Evolutionary conservation across 2,797 vertebrate genomes (phyloP).

Genomic region (Eulemur albifrons): DNA sequence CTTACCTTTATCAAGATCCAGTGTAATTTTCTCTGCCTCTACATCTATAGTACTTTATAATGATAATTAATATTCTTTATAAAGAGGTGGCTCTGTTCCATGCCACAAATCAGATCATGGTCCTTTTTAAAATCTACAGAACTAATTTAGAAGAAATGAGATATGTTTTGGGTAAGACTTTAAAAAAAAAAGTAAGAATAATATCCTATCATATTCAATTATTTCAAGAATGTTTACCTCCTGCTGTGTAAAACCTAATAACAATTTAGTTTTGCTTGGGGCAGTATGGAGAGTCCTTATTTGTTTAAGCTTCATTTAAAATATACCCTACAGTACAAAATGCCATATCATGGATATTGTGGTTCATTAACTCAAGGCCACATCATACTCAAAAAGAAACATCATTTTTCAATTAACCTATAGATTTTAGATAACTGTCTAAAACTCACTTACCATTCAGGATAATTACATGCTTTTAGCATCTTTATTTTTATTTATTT

Average conservation of each 20-base stretch:
- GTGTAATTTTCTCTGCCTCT: background rate
- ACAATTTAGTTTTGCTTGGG: slow-evolving; percentile 60
- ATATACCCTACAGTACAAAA: slow-evolving; percentile 44
- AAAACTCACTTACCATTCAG: slow-evolving; percentile 24
- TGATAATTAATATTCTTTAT: slow-evolving; percentile 37
- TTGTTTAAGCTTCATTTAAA: slow-evolving; percentile 64
- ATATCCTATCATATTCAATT: slow-evolving; percentile 62
- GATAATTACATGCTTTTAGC: background rate
- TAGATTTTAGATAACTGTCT: slow-evolving; percentile 60
- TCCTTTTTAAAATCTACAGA: background rate
- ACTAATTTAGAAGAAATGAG: slow-evolving; percentile 46
- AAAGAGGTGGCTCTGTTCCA: background rate
- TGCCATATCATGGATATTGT: background rate
- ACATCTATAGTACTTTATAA: background rate
- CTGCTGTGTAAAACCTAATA: slow-evolving; percentile 29
- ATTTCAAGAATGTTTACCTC: slow-evolving; percentile 68
- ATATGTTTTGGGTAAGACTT: slow-evolving; percentile 22
- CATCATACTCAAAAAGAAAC: slow-evolving; percentile 52
- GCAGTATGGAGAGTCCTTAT: slow-evolving; percentile 2
- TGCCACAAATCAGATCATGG: background rate
- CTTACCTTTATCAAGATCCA: background rate
- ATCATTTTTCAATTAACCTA: slow-evolving; percentile 58
- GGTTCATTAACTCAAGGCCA: slow-evolving; percentile 68
- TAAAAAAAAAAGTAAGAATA: background rate
- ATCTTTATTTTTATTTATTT: slow-evolving; percentile 33